Evolutionary conservation across 2,113 vertebrate species (phyloP).

Genomic region (Calyptomena viridis): DNA sequence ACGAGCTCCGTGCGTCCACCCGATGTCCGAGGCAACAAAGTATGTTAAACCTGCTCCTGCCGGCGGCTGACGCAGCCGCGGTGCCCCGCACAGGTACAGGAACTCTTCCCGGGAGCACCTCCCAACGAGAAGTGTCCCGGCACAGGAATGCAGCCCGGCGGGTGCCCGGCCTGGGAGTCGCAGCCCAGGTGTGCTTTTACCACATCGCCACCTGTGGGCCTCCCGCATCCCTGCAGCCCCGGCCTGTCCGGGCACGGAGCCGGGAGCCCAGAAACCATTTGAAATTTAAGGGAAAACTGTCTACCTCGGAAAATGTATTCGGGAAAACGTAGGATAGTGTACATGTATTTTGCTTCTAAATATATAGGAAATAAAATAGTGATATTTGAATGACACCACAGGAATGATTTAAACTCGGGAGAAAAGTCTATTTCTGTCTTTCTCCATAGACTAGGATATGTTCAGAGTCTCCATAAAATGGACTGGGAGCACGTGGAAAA

Average conservation of each 20-base stretch:
- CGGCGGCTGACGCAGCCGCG: not conserved
- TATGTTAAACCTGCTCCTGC: not conserved
- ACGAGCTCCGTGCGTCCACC: not conserved
- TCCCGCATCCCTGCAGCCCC: constrained; percentile 51
- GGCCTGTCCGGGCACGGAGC: not conserved
- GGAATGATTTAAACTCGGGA: not conserved
- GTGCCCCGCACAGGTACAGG: not conserved
- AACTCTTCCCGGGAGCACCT: not conserved
- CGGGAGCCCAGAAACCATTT: rapidly evolving
- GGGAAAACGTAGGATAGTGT: not conserved
- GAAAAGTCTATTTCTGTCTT: not conserved
- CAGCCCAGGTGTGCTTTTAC: constrained; percentile 72
- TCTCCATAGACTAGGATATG: not conserved
- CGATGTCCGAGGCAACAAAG: not conserved
- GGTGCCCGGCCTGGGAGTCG: not conserved
- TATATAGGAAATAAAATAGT: not conserved
- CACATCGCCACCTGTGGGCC: constrained; percentile 80
- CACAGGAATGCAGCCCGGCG: not conserved
- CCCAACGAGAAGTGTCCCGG: not conserved
- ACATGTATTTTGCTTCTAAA: not conserved
- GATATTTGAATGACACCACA: not conserved
- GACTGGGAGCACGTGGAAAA: not conserved
- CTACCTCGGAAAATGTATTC: not conserved
- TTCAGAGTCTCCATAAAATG: not conserved
- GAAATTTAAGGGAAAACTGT: not conserved